A percentile compares a stretch with the other conserved stretches of the same genome.
These are phyloP conservation scores for Lampris incognitus DNA, from an alignment of 2,113 vertebrate genomes.

Conservation along the genomic window DNA sequence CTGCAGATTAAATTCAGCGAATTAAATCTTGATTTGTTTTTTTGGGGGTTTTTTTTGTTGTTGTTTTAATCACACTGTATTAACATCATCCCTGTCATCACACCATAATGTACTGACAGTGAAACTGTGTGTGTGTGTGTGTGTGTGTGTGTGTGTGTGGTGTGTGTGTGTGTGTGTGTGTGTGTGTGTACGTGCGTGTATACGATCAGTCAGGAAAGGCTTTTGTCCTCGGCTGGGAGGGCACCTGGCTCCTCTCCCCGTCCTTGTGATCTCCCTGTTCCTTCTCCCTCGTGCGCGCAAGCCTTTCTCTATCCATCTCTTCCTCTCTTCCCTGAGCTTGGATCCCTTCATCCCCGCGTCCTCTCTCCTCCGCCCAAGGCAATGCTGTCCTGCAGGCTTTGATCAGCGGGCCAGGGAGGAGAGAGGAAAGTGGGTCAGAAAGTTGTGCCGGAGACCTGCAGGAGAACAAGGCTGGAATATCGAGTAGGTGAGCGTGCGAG, in stretches of 20 bases:
- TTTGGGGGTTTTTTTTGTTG: background rate
- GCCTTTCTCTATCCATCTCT: conserved; percentile 79
- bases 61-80: conserved; percentile 57
- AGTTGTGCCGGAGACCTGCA: conserved; percentile 88
- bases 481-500: conserved; percentile 82
- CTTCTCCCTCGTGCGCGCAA: conserved; percentile 72
- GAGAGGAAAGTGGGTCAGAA: conserved; percentile 87
- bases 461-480: conserved; percentile 88
- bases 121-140: conserved; percentile 28
- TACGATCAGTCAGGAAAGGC: conserved; percentile 78
- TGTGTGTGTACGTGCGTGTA: conserved; percentile 41
- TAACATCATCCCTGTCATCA: conserved; percentile 67
- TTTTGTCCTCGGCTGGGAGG: conserved; percentile 83
- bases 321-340: conserved; percentile 73
- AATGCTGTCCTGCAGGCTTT: conserved; percentile 85
- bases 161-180: conserved; percentile 34
- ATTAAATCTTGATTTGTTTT: conserved; percentile 12
- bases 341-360: conserved; percentile 79
- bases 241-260: conserved; percentile 80
- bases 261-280: conserved; percentile 81
- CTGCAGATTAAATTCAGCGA: conserved; percentile 14
- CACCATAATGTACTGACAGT: conserved; percentile 72
- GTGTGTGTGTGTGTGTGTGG: conserved; percentile 24
- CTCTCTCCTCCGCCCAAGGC: conserved; percentile 83
- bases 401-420: conserved; percentile 85